Base-by-base conservation (phyloP, 2,888 invertebrate genomes). In the Cabera pusaria region DNA sequence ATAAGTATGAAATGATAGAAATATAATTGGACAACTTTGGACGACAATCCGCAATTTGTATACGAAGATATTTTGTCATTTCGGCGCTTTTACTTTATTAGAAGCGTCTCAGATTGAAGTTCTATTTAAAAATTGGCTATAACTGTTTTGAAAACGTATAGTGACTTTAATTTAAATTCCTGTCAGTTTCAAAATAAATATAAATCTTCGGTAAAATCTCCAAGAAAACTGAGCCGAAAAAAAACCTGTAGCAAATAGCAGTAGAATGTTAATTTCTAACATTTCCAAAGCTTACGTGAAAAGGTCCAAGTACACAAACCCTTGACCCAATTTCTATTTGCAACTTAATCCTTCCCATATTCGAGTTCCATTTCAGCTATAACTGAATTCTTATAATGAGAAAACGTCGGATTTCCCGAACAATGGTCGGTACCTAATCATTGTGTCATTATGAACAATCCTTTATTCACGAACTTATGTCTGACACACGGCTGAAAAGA, bases 1-100 rank as follows among this genome's bases (percentile, higher is more conserved):
- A 35, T 64, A 54, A 64, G 56, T 49, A 49, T 45, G 56, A 45
- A 66, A n/a, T n/a, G n/a, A n/a, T 61, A 56, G 57, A 64, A 62
- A 64, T 56, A 66, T 56, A 56, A 56, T 57, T 45, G 55, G 54
- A 56, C 56, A 58, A 48, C 49, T 47, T 54, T 33, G 38, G 50
- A 59, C 53, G 55, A 57, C 39, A 36, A 45, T 40, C 36, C 33
- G 17, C 44, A 49, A 45, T 49, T 34, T 45, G 31, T 28, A 43
- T 63, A 56, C 49, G 47, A 47, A 43, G 42, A 21, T 20, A 40
- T 34, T 56, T 52, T 34, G 31, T 17, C 20, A 44, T 36, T 44
- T 56, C 43, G 45, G 19, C 20, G 21, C 9, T 24, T 24, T 27
- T 33, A 23, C 19, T 11, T 16, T 34, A 32, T n/a, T 29, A 21